Evolutionary conservation across 1,140 invertebrate genomes (phyloP), one percentile per base, ranked within the genome.

Genomic region (Harlomillsia oculata): DNA sequence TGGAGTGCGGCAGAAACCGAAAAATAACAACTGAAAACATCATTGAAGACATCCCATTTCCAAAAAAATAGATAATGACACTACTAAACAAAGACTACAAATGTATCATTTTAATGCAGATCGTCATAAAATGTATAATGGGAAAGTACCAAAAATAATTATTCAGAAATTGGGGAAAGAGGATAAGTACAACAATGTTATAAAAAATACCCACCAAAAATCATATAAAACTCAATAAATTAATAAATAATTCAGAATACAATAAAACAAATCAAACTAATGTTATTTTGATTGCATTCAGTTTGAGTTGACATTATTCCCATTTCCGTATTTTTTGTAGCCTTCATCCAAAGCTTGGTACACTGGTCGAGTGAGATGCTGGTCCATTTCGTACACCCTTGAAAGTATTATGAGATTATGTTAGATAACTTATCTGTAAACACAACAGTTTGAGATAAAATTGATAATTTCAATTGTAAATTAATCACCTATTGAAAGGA

Each of bases 271-370:
- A 21, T 2, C 13, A 48, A 48, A 30, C 8, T 28, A 21, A 11
- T 5, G 5, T n/a, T 9, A 32, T 11, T 48, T 32, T 13, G 13
- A 48, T 13, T 32, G 32, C 14, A 46, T 46, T 5, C 2, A 25
- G 23, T 6, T 11, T 16, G 16, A 16, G 11, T 16, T 14, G 39
- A 41, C 16, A 41, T 41, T 41, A 20, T 41, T 41, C n/a, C n/a
- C 30, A 2, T 21, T 39, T n/a, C 40, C 18, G 16, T 52, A 39
- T 23, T 52, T 52, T 8, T 49, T 32, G 34, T 52, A 52, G 23
- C 21, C 34, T 6, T 52, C 39, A 4, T 52, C 49, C 36, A 52
- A 40, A 11, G 49, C 34, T 39, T 52, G 34, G n/a, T 32, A 40
- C 11, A 52, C 39, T 4, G 49, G 49, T 21, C 45, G 28, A 48